Conservation (phyloP, 1,140 invertebrate species). For the Lordiphosa clarofinis region DNA sequence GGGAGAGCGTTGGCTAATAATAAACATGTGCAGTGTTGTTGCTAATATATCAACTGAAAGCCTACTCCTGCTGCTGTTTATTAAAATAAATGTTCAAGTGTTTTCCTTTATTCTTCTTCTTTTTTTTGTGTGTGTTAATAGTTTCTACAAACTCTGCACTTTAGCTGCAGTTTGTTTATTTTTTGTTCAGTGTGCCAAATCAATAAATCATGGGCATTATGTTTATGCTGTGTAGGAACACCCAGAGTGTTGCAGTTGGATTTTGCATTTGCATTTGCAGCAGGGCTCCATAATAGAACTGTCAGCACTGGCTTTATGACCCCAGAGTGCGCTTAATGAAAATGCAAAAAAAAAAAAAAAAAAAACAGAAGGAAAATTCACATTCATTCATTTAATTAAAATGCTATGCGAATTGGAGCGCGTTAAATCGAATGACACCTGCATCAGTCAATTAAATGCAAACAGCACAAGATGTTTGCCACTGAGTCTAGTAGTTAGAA, state of each 20-base stretch:
- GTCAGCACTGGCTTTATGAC: conserved; percentile 21
- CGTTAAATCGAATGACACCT: conserved; percentile 49
- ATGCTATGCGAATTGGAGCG: conserved; percentile 68
- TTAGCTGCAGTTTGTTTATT: conserved; percentile 11
- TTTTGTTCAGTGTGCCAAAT: conserved; percentile 43
- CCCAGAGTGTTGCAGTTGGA: conserved; percentile 28
- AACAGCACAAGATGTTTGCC: conserved; percentile 43
- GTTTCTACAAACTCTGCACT: conserved; percentile 47
- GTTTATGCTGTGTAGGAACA: conserved; percentile 37
- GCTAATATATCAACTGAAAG: conserved; percentile 59
- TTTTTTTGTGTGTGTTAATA: conserved; percentile 25
- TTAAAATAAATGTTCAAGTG: conserved; percentile 52
- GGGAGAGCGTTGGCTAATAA: conserved; percentile 28
- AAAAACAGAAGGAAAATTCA: too few relatives aligned
- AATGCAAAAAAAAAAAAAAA: conserved; percentile 37
- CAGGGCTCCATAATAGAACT: conserved; percentile 11
- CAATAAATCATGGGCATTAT: conserved; percentile 66
- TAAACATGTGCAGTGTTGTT: conserved; percentile 42
- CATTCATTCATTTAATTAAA: conserved; percentile 64
- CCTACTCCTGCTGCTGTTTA: conserved; percentile 17
- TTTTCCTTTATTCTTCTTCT: conserved; percentile 11
- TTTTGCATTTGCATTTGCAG: conserved; percentile 1
- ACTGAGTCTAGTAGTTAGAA: conserved; percentile 59
- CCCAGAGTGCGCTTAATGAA: conserved; percentile 28
- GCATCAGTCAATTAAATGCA: conserved; percentile 69